A percentile compares a stretch with the other conserved stretches of the same genome.
These are phyloP conservation scores for Ericerus pela DNA, from an alignment of 1,140 invertebrate species.

Conservation along the genomic window DNA sequence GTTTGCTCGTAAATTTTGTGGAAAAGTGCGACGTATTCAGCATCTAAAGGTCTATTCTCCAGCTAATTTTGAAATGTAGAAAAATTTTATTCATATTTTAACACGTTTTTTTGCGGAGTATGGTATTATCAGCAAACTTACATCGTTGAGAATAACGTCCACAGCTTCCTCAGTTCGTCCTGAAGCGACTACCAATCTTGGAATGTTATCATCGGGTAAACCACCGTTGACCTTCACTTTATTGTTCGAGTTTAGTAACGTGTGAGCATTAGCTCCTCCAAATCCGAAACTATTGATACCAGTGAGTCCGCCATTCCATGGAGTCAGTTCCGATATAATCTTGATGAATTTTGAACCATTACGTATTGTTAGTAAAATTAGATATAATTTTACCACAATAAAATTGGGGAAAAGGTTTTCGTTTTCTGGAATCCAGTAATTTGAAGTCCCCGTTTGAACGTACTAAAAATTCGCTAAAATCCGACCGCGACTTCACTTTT, in stretches of 20 bases:
- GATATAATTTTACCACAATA: too few relatives aligned
- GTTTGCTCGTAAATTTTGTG: constrained; percentile 31
- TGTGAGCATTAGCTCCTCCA: constrained; percentile 49
- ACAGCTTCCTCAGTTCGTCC: constrained; percentile 20
- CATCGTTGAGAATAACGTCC: constrained; percentile 18
- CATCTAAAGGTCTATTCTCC: constrained; percentile 35
- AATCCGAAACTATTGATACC: constrained; percentile 56
- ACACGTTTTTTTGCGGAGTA: neutral
- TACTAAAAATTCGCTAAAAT: too few relatives aligned
- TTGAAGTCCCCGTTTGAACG: too few relatives aligned
- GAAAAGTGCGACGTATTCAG: constrained; percentile 38
- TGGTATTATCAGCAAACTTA: constrained; percentile 14
- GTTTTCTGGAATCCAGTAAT: too few relatives aligned
- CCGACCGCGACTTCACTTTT: too few relatives aligned
- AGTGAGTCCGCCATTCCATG: constrained; percentile 39
- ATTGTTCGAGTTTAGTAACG: constrained; percentile 35
- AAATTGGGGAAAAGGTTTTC: too few relatives aligned
- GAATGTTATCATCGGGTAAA: constrained; percentile 24
- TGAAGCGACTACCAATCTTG: constrained; percentile 21
- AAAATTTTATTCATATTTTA: neutral
- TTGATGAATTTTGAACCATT: too few relatives aligned
- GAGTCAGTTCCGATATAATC: constrained; percentile 38
- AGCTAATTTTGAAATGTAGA: constrained; percentile 27
- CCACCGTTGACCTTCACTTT: constrained; percentile 20
- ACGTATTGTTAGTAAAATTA: too few relatives aligned